Percentiles rank a stretch among this genome's conserved stretches.
These are phyloP conservation scores for Xenus cinereus DNA, from an alignment of 2,113 vertebrate genomes.

Conservation along the genomic window DNA sequence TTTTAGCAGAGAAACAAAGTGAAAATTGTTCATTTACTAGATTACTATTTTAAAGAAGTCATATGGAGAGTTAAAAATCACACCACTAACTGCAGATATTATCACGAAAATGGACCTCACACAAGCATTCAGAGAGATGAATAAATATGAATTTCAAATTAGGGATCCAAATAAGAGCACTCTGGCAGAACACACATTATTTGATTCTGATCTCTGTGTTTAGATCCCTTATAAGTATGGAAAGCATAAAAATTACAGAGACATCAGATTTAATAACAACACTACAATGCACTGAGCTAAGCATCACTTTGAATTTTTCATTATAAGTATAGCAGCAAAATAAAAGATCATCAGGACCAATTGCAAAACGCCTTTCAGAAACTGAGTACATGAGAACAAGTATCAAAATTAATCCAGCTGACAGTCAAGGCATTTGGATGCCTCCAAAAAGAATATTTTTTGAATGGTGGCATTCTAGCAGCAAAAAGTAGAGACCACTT, in stretches of 20 bases:
- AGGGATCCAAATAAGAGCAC: not conserved
- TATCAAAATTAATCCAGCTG: not conserved
- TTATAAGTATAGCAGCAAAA: not conserved
- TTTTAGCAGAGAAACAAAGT: not conserved
- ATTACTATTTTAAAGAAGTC: not conserved
- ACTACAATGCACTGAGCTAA: not conserved
- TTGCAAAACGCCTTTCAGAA: not conserved
- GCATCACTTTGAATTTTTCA: not conserved
- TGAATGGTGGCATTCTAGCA: not conserved
- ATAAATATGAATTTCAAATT: not conserved
- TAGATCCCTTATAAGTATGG: not conserved
- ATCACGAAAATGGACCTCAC: not conserved
- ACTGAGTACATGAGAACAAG: not conserved
- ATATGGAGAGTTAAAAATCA: not conserved
- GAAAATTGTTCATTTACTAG: not conserved
- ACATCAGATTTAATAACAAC: not conserved
- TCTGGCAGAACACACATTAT: not conserved
- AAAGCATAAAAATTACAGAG: not conserved
- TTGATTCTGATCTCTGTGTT: not conserved
- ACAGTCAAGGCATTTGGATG: not conserved
- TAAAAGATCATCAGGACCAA: not conserved
- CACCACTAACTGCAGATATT: fast-evolving
- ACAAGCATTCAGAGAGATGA: not conserved
- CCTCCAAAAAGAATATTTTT: not conserved
- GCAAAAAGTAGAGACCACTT: not conserved